These are phyloP conservation scores for Caenorhabditis afra DNA, from an alignment of 2,888 invertebrate genomes.

Conservation along the genomic window DNA sequence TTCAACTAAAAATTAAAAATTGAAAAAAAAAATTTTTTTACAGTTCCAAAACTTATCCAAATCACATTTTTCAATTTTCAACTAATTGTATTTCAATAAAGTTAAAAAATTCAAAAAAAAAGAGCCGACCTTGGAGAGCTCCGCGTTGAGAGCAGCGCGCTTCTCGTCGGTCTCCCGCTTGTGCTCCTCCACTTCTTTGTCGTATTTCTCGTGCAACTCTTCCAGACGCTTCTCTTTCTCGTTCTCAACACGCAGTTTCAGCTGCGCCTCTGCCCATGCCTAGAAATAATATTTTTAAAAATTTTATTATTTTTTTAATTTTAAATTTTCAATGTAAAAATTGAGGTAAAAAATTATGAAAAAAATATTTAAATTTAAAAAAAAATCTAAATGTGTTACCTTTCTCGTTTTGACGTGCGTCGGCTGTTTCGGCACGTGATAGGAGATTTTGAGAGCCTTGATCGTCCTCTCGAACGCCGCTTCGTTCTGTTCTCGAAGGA, in stretches of 20 bases:
- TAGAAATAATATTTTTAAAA: constrained; percentile 40
- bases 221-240: constrained; percentile 77
- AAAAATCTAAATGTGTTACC: constrained; percentile 25
- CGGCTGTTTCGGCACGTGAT: constrained; percentile 76
- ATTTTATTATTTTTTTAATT: constrained; percentile 3
- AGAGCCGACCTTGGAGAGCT: constrained; percentile 42
- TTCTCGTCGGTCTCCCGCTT: constrained; percentile 60
- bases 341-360: background rate
- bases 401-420: constrained; percentile 74
- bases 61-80: too few species aligned
- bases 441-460: constrained; percentile 76
- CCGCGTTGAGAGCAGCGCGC: constrained; percentile 60
- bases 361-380: background rate
- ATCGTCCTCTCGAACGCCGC: constrained; percentile 70
- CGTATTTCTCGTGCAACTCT: constrained; percentile 66
- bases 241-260: constrained; percentile 72
- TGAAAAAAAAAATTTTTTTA: too few species aligned
- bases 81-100: too few species aligned
- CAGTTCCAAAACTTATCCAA: too few species aligned
- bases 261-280: constrained; percentile 78
- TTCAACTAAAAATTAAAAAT: too few species aligned
- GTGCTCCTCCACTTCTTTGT: constrained; percentile 59
- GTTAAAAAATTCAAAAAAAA: background rate
- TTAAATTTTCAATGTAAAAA: background rate
- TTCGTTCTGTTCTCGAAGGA: constrained; percentile 68